Conservation (phyloP, 92 coral and sea anemone species). For the Umimayanthus chanpuru region DNA sequence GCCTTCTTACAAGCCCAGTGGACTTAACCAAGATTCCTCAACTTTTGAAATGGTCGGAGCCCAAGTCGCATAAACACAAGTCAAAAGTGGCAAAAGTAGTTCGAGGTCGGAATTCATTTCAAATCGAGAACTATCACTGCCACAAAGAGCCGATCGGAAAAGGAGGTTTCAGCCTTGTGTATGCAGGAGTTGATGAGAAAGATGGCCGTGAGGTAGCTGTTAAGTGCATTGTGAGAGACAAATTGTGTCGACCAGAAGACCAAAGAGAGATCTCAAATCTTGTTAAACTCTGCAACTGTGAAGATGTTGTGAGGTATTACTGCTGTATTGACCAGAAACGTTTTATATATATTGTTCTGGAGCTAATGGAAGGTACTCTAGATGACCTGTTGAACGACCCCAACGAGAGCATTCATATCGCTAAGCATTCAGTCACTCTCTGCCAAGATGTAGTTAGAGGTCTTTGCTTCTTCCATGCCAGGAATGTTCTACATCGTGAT, state of each 20-base stretch:
- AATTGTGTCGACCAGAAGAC: conserved; percentile 30
- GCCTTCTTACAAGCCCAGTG: conserved; percentile 15
- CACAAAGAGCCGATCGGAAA: conserved; percentile 45
- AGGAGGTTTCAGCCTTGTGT: conserved; percentile 41
- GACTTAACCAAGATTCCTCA: conserved; percentile 17
- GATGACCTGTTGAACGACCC: conserved; percentile 37
- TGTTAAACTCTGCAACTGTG: conserved; percentile 35
- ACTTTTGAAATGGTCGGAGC: conserved; percentile 49
- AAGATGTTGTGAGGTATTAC: conserved; percentile 31
- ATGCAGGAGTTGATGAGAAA: conserved; percentile 48
- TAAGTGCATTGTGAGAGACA: conserved; percentile 23
- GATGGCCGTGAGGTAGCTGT: conserved; percentile 73
- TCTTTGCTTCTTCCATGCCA: conserved; percentile 32
- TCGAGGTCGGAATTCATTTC: conserved; percentile 25
- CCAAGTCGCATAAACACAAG: conserved; percentile 41
- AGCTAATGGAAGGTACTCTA: background rate
- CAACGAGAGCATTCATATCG: background rate
- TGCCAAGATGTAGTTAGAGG: conserved; percentile 48
- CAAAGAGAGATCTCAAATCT: conserved; percentile 1
- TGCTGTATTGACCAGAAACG: background rate
- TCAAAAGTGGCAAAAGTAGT: conserved; percentile 41
- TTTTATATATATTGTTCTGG: conserved; percentile 34
- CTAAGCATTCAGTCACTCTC: background rate
- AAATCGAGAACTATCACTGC: conserved; percentile 33
- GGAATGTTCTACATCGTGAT: conserved; percentile 57